Evolutionary conservation across 1,140 invertebrate species (phyloP).

Genomic region (Maconellicoccus hirsutus): DNA sequence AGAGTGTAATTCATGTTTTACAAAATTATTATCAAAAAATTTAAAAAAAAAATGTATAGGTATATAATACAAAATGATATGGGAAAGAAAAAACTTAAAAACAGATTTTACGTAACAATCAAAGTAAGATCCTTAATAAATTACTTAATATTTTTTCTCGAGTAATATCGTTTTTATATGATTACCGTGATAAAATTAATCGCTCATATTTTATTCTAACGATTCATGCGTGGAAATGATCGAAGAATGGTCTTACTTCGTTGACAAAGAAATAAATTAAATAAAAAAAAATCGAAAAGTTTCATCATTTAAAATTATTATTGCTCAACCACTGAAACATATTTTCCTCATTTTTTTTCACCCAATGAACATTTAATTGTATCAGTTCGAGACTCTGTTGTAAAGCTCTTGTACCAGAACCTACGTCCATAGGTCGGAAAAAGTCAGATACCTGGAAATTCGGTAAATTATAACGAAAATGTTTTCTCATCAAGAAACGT

Average conservation of each 20-base stretch:
- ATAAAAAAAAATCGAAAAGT: too few species aligned
- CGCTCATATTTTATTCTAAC: too few species aligned
- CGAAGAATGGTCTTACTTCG: too few species aligned
- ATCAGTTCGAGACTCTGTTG: slow-evolving; percentile 66
- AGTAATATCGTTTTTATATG: too few species aligned
- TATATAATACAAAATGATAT: background rate
- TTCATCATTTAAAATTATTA: slow-evolving; percentile 29
- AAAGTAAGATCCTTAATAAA: too few species aligned
- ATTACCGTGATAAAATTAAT: too few species aligned
- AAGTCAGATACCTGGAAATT: slow-evolving; percentile 52
- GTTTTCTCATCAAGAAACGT: background rate
- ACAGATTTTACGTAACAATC: too few species aligned
- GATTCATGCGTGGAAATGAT: too few species aligned
- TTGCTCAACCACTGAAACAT: slow-evolving; percentile 47
- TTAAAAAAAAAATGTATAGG: background rate
- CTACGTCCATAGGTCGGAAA: slow-evolving; percentile 52
- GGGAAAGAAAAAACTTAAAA: background rate
- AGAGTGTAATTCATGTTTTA: too few species aligned
- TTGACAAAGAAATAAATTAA: too few species aligned
- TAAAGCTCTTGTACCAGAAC: slow-evolving; percentile 51
- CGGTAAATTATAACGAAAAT: slow-evolving; percentile 15
- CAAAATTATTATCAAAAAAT: background rate
- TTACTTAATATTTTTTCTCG: too few species aligned
- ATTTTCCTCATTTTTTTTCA: slow-evolving; percentile 47
- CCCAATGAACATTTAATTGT: slow-evolving; percentile 63